Percentiles rank a stretch among this genome's conserved stretches.
These are phyloP conservation scores for Sturnira hondurensis DNA, from an alignment of 2,113 vertebrate species.

Conservation along the genomic window DNA sequence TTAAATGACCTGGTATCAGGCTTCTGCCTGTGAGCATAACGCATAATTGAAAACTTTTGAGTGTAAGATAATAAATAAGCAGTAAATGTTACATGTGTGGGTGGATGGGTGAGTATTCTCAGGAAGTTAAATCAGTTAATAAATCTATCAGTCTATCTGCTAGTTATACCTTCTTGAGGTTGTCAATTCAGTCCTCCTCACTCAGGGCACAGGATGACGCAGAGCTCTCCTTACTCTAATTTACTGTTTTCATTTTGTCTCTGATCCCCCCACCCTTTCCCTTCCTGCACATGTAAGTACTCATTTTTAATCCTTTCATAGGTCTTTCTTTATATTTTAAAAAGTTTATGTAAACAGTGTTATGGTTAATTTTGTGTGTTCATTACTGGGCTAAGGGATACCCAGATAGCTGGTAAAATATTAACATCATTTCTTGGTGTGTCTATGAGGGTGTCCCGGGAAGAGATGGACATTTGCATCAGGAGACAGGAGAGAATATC, in stretches of 20 bases:
- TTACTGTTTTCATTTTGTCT: background rate
- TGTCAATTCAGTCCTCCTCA: background rate
- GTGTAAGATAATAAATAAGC: background rate
- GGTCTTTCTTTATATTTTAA: background rate
- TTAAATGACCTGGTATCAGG: background rate
- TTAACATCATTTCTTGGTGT: background rate
- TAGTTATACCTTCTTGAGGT: background rate
- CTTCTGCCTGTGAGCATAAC: background rate
- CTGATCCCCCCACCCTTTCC: background rate
- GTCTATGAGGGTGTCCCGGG: background rate
- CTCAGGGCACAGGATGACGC: background rate
- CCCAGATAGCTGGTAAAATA: background rate
- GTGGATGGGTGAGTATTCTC: background rate
- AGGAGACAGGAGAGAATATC: background rate
- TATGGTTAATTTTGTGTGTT: background rate
- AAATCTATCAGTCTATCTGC: too few relatives aligned
- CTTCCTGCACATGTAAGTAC: background rate
- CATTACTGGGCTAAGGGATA: background rate
- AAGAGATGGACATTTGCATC: background rate
- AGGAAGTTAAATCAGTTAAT: background rate
- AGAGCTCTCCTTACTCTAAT: background rate
- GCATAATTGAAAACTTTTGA: background rate
- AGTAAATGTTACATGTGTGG: background rate
- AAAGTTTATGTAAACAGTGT: background rate
- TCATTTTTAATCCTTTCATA: background rate